Evolutionary conservation across 2,888 invertebrate species (phyloP), one percentile per base, ranked within the genome.

Genomic region (Troides oblongomaculatus): DNA sequence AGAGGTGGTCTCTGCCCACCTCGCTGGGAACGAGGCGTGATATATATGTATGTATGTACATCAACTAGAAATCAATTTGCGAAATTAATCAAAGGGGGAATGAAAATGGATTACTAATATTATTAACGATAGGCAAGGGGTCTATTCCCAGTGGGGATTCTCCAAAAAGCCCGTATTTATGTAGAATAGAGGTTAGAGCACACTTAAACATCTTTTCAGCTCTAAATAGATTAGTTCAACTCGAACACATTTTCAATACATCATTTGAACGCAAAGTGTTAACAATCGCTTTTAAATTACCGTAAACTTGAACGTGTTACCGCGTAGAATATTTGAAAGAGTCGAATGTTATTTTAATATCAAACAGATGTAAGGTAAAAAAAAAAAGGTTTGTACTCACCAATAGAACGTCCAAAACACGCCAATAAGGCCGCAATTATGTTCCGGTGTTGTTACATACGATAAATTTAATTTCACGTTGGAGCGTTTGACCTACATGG

Each of bases 401-500:
- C 62, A 66, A 53, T 18, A 53, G 56, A 73, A 70, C 67, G 72
- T 65, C 66, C 39, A 39, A 36, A 50, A 62, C 12, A 43, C 21
- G 43, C 39, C 62, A 65, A 70, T 68, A 76, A 72, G 73, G 72
- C 72, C 71, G 78, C 80, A 86, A 87, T 88, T 86, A 87, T 78
- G 76, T 74, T 77, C 75, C 25, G 82, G 83, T 82, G 83, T 85
- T 85, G 84, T 80, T 78, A 80, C 81, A 82, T 81, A 84, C 81
- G 79, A 87, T 87, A 84, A 83, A 85, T 87, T 86, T 84, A 85
- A 88, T 88, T 88, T 85, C 75, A 87, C 82, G 84, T 84, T 80
- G 80, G 83, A 84, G 84, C 81, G 81, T 79, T 81, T 84, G 89
- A 86, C 89, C 90, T 81, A 91, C 84, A 88, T 88, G 76, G 12